Evolutionary conservation across 1,140 invertebrate species (phyloP).

Genomic region (Lepidurus apus): DNA sequence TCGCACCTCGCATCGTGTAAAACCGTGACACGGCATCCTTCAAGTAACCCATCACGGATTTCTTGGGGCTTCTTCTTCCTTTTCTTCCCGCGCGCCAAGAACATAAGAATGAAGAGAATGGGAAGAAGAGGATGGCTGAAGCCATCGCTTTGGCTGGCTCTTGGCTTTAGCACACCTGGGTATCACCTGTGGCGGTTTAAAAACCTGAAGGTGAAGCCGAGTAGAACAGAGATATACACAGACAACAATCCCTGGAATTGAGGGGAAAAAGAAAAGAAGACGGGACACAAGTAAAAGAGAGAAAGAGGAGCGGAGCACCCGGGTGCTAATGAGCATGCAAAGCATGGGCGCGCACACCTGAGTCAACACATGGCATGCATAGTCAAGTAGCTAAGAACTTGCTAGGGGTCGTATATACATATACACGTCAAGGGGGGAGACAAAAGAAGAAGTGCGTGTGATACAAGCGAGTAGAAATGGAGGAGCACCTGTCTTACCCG

Average conservation of each 20-base stretch:
- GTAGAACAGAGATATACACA: conserved; percentile 35
- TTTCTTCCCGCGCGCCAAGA: conserved; percentile 16
- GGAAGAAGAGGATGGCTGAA: conserved; percentile 1
- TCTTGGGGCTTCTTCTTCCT: conserved; percentile 2
- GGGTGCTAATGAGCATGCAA: conserved; percentile 21
- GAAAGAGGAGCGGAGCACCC: conserved; percentile 23
- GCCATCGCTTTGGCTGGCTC: neutral
- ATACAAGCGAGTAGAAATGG: conserved; percentile 25
- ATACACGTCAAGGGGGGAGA: neutral
- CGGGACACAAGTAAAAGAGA: conserved; percentile 26
- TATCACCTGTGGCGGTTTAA: conserved; percentile 18
- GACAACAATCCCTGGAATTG: conserved; percentile 33
- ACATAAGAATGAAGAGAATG: conserved; percentile 19
- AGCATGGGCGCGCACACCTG: conserved; percentile 20
- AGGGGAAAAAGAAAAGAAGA: conserved; percentile 32
- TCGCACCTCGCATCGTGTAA: conserved; percentile 20
- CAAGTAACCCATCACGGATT: conserved; percentile 18
- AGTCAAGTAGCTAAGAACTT: neutral
- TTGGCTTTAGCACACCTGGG: neutral
- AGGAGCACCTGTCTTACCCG: conserved; percentile 7
- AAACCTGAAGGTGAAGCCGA: conserved; percentile 12
- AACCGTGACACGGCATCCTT: conserved; percentile 20
- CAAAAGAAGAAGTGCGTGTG: conserved; percentile 25
- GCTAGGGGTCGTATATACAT: neutral
- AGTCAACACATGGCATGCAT: conserved; percentile 17